phyloP scores from a whole-genome alignment of 2,888 invertebrate genomes.

The Oegoconia quadripuncta region DNA sequence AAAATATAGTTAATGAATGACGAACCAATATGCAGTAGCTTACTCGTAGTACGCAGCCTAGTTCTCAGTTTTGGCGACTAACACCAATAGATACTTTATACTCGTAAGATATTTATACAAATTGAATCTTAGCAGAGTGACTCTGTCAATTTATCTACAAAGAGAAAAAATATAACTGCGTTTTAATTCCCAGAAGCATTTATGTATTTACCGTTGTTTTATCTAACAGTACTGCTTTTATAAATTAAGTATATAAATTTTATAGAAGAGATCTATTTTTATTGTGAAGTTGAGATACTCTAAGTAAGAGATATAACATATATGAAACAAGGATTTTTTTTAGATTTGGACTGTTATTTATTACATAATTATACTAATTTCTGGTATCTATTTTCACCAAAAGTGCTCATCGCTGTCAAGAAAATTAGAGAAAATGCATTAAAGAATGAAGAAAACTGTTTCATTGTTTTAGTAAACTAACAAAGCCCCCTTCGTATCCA shows the following conservation, averaged over 20 bases:
- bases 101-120: conserved; percentile 73
- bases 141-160: conserved; percentile 77
- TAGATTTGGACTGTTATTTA: conserved; percentile 69
- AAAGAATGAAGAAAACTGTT: conserved; percentile 74
- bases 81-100: conserved; percentile 76
- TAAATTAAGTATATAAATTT: conserved; percentile 78
- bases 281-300: conserved; percentile 74
- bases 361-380: conserved; percentile 67
- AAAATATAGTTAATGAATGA: conserved; percentile 76
- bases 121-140: conserved; percentile 64
- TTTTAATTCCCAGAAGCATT: conserved; percentile 72
- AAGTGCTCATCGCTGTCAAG: conserved; percentile 85
- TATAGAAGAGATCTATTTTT: conserved; percentile 80
- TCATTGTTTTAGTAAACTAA: conserved; percentile 43
- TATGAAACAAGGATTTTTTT: conserved; percentile 37
- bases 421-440: conserved; percentile 80
- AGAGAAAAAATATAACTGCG: conserved; percentile 50
- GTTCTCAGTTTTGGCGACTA: conserved; percentile 72
- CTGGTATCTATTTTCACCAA: conserved; percentile 82
- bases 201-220: conserved; percentile 73
- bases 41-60: conserved; percentile 75
- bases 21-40: conserved; percentile 78
- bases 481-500: no score
- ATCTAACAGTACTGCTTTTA: conserved; percentile 67
- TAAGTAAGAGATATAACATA: conserved; percentile 44